Base-by-base conservation (phyloP, 2,797 vertebrate species). In the Anabacerthia variegaticeps region DNA sequence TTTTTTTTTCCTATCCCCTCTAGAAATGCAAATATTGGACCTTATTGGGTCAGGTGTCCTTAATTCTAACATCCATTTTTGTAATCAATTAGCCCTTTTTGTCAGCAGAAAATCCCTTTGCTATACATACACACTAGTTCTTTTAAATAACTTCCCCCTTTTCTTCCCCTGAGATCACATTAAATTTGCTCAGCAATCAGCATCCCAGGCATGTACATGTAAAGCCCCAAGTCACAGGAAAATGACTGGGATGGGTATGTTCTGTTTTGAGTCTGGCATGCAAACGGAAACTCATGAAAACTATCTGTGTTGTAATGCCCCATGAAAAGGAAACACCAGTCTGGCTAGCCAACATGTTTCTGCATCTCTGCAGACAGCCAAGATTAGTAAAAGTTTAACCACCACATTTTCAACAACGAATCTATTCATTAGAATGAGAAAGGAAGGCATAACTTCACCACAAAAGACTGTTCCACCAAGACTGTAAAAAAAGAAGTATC, bases 341-440 rank as follows among this genome's bases (percentile, higher is more conserved):
- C 76, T 78, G 51, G 54, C 26, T 37, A 81, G 24, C 59, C 83
- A 96, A 78, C 46, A 58, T 85, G 78, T 91, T 94, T 91, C 80
- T 97, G 71, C 62, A 94, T 91, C 78, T 85, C 34, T 73, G 58
- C 43, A 88, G 89, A 76, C 94, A 94, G 71, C 75, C 93, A 97
- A 95, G 82, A 95, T 95, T 88, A 89, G 95, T 43, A 95, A 91
- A 92, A 79, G 28, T 81, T 68, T 92, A 96, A 96, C 86, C 79
- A 83, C 48, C 71, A 77, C 34, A 51, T 89, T 85, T 91, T 96
- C 76, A 95, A 95, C 87, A 95, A 91, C 71, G 39, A 92, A 19
- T 34, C 94, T 93, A 92, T 97, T 97, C 95, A 96, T 95, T 94
- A 93, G 77, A 88, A 48, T 18, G 21, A 85, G 34, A 48, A 83